These are phyloP conservation scores for Torymus auratus DNA, from an alignment of 2,888 invertebrate genomes.

Conservation along the genomic window DNA sequence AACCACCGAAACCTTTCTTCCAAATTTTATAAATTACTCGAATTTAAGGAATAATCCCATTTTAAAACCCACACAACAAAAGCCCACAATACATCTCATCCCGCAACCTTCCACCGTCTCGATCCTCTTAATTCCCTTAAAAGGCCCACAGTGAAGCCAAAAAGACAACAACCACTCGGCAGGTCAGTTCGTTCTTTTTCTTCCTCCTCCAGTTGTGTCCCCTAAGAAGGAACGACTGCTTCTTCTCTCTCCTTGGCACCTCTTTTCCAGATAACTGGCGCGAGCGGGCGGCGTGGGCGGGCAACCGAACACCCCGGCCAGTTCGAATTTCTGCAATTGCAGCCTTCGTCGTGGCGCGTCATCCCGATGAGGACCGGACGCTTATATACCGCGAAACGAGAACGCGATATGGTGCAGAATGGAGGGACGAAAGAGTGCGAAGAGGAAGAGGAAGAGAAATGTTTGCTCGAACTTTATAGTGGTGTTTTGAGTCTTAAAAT, in stretches of 20 bases:
- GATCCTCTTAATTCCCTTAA: background rate
- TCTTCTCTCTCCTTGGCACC: conserved; percentile 2
- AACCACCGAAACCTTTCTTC: too few relatives aligned
- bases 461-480: background rate
- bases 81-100: background rate
- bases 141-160: background rate
- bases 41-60: too few relatives aligned
- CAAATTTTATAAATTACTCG: too few relatives aligned
- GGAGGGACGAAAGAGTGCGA: background rate
- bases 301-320: conserved; percentile 64
- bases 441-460: background rate
- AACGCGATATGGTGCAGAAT: conserved; percentile 15
- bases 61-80: too few relatives aligned
- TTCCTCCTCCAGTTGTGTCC: too few relatives aligned
- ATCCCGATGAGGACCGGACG: too few relatives aligned
- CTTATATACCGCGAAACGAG: conserved; percentile 45
- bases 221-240: too few relatives aligned
- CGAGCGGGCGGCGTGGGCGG: conserved; percentile 68
- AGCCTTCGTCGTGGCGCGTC: conserved; percentile 28
- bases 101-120: background rate
- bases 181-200: too few relatives aligned
- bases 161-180: background rate
- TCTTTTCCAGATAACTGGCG: conserved; percentile 62
- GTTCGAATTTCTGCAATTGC: conserved; percentile 70
- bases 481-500: too few relatives aligned